Percentiles rank a stretch among this genome's conserved stretches.
These are phyloP conservation scores for Brevimyrus niger DNA, from an alignment of 2,113 vertebrate species.

Conservation along the genomic window DNA sequence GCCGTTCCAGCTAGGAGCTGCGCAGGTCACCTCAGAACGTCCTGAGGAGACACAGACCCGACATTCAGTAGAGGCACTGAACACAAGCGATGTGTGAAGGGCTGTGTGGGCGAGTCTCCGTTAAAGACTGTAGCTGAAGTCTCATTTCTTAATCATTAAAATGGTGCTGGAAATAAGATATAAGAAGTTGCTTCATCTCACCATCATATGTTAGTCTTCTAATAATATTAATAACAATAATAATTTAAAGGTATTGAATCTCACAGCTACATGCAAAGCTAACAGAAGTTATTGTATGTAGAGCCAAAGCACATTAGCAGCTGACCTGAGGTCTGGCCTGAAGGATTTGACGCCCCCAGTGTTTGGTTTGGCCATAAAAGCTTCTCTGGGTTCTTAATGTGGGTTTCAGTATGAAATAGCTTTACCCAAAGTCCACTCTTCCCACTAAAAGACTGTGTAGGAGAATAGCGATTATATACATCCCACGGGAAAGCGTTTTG, in stretches of 20 bases:
- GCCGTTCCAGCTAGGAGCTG: background rate
- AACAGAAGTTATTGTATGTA: background rate
- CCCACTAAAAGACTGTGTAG: background rate
- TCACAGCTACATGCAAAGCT: background rate
- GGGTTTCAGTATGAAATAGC: background rate
- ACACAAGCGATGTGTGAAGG: background rate
- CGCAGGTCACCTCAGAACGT: background rate
- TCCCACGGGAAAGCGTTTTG: background rate
- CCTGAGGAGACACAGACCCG: background rate
- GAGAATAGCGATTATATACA: background rate
- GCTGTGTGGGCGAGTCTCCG: background rate
- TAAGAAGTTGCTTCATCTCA: background rate
- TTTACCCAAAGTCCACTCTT: background rate
- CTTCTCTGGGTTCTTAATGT: background rate
- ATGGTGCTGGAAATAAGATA: background rate
- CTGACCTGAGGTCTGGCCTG: background rate
- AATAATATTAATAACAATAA: background rate
- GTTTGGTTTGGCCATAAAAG: background rate
- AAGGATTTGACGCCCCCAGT: background rate
- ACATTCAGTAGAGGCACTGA: background rate
- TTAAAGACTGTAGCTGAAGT: background rate
- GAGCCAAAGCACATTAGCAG: background rate
- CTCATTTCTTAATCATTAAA: background rate
- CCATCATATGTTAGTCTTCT: background rate
- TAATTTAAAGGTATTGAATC: background rate